These are phyloP conservation scores for Epistrophe eligans DNA, from an alignment of 2,888 invertebrate species.

Conservation along the genomic window DNA sequence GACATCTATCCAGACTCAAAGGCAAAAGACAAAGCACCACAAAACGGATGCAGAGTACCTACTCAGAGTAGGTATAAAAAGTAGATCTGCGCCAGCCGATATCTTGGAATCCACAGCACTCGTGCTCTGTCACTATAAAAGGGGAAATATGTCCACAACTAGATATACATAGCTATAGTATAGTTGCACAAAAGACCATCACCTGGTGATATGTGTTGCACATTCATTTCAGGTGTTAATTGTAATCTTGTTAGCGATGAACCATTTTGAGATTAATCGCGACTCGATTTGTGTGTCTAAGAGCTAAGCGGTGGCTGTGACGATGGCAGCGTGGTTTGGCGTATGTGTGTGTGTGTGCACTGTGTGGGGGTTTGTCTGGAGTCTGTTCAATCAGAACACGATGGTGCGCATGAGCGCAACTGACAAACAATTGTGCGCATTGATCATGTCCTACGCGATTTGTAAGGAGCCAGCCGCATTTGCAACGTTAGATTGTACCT, in stretches of 20 bases:
- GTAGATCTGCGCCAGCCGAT: conserved; percentile 59
- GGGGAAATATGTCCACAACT: conserved; percentile 23
- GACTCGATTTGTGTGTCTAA: conserved; percentile 65
- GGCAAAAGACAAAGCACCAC: conserved; percentile 35
- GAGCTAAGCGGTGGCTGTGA: conserved; percentile 21
- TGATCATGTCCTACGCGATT: conserved; percentile 53
- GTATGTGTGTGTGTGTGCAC: not conserved
- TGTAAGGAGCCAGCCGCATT: conserved; percentile 23
- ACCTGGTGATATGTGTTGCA: conserved; percentile 69
- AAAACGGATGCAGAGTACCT: conserved; percentile 46
- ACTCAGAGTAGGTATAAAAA: not conserved
- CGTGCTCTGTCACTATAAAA: conserved; percentile 53
- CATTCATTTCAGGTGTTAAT: conserved; percentile 75
- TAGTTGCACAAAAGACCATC: conserved; percentile 63
- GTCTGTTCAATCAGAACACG: conserved; percentile 52
- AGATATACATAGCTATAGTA: conserved; percentile 10
- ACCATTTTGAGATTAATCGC: conserved; percentile 74
- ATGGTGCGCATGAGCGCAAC: conserved; percentile 36
- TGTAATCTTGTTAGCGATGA: conserved; percentile 75
- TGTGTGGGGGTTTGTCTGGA: conserved; percentile 33
- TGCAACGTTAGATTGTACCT: conserved; percentile 41
- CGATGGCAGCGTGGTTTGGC: not conserved
- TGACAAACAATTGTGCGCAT: conserved; percentile 50
- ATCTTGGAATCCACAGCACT: conserved; percentile 55
- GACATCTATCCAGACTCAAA: conserved; percentile 30